Conservation (phyloP, 2,888 invertebrate species). For the Amblyjoppa proteus region DNA sequence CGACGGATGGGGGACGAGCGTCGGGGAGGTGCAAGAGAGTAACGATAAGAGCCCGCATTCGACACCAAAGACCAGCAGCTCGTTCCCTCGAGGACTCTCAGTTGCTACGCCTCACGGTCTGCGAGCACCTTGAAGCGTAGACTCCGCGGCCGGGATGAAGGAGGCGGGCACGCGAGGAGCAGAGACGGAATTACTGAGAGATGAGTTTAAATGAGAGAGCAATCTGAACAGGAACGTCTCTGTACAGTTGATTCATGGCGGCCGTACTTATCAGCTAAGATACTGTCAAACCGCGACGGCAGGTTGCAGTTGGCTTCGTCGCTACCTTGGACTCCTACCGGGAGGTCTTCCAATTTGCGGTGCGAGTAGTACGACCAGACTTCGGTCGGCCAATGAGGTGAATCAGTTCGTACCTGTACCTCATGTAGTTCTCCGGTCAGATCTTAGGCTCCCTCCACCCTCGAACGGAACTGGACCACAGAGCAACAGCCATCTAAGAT, state of each 20-base stretch:
- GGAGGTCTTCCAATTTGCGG: conserved; percentile 30
- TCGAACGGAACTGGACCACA: conserved; percentile 9
- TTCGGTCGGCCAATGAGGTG: conserved; percentile 39
- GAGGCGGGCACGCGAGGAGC: conserved; percentile 8
- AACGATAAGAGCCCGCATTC: conserved; percentile 62
- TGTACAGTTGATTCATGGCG: conserved; percentile 8
- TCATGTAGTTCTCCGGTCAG: neutral
- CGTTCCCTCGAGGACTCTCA: conserved; percentile 56
- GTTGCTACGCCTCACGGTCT: conserved; percentile 21
- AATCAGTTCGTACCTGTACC: conserved; percentile 15
- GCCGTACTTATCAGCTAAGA: conserved; percentile 37
- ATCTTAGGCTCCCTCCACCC: neutral
- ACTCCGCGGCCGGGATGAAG: conserved; percentile 13
- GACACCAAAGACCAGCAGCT: conserved; percentile 52
- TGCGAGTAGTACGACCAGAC: conserved; percentile 39
- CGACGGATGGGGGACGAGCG: conserved; percentile 35
- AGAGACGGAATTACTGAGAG: conserved; percentile 41
- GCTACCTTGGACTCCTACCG: neutral
- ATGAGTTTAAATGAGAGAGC: conserved; percentile 32
- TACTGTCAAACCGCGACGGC: conserved; percentile 52
- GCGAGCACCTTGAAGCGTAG: conserved; percentile 40
- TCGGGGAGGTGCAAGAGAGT: conserved; percentile 37
- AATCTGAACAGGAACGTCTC: conserved; percentile 29
- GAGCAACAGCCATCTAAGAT: conserved; percentile 34
- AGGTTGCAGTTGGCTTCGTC: conserved; percentile 40